Evolutionary conservation across 2,888 invertebrate genomes (phyloP), one percentile per base, ranked within the genome.

Genomic region (Zaprionus obscuricornis): DNA sequence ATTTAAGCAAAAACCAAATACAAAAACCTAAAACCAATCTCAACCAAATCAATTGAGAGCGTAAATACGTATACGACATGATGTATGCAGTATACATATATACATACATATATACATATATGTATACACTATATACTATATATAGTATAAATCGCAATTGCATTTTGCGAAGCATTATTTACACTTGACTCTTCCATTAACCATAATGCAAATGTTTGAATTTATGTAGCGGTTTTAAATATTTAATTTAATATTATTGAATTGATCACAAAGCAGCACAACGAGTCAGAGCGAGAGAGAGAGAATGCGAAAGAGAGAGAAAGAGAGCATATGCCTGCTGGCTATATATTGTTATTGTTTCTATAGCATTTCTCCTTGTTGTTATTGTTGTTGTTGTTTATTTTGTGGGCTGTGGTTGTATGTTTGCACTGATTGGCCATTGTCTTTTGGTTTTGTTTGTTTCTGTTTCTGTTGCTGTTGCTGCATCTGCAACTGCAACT

Each of bases 171-270:
- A 52, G 50, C 36, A 47, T 74, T 83, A 62, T 79, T 79, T 79
- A 67, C 82, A 81, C 62, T 64, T 74, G 66, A 55, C 57, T 60
- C 71, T 39, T 11, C 50, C 31, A 39, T 42, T 55, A 63, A 43
- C 56, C 78, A 59, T 68, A 78, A 81, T 68, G 75, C 83, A 85
- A 87, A 82, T 75, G 76, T 73, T 81, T 74, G 66, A 81, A 87
- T 89, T 88, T 89, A 88, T 88, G 87, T 70, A 78, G 85, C 84
- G 88, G 87, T 85, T 86, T 86, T 76, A 81, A 85, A 86, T 87
- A 84, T 87, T 85, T 87, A 85, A 87, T 87, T 87, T 84, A 87
- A 85, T 87, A 85, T 85, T 78, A 85, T 87, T 78, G 84, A 87
- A 76, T 62, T 57, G 66, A 66, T 65, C 74, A 58, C 47, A 52